A percentile compares a stretch with the other conserved stretches of the same genome.
Evolutionary conservation across 1,140 invertebrate genomes (phyloP).

Genomic region (Stegodyphus dumicola): DNA sequence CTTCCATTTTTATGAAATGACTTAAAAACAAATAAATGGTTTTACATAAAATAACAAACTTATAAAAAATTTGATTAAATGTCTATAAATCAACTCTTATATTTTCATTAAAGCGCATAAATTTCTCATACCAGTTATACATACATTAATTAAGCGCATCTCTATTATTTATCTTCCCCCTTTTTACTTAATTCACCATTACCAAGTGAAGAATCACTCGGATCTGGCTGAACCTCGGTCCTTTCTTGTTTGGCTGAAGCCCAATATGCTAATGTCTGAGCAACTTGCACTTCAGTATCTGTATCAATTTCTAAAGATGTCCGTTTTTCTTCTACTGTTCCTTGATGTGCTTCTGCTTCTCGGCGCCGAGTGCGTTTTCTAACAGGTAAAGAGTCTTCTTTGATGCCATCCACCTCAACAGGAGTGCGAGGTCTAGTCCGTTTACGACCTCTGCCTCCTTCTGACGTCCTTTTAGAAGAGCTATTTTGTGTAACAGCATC

Average conservation of each 20-base stretch:
- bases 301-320: constrained; percentile 56
- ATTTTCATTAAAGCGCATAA: not conserved
- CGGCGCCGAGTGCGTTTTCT: constrained; percentile 39
- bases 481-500: constrained; percentile 7
- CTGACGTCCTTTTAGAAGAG: constrained; percentile 23
- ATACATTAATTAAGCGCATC: not conserved
- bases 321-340: constrained; percentile 17
- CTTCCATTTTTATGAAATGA: not conserved
- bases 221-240: constrained; percentile 32
- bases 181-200: constrained; percentile 41
- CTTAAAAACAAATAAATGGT: not conserved
- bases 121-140: no score
- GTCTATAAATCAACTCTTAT: not conserved
- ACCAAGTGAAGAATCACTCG: constrained; percentile 14
- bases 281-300: constrained; percentile 58
- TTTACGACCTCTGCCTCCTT: constrained; percentile 35
- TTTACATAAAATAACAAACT: no score
- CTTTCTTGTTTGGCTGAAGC: constrained; percentile 53
- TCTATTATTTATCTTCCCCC: constrained; percentile 30
- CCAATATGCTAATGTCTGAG: constrained; percentile 55
- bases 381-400: constrained; percentile 34
- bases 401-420: constrained; percentile 14
- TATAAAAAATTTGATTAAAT: constrained; percentile 46
- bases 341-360: constrained; percentile 6
- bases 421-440: constrained; percentile 42